phyloP scores from a whole-genome alignment of 2,113 vertebrate species.

The Burhinus oedicnemus region DNA sequence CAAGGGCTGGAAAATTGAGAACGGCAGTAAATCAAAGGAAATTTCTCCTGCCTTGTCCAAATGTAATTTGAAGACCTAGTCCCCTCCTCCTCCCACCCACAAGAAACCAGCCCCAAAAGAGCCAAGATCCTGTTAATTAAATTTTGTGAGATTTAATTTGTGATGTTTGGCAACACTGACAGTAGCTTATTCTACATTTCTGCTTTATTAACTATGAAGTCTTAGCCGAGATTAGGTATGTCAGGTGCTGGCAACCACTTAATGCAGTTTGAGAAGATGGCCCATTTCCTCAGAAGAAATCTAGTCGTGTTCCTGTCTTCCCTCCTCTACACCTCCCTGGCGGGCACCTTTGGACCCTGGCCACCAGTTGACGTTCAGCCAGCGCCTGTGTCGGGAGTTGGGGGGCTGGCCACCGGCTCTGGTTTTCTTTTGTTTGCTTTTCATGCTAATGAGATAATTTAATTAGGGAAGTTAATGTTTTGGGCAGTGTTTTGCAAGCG shows the following conservation, averaged over 20 bases:
- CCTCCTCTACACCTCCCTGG: not conserved
- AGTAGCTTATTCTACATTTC: constrained; percentile 53
- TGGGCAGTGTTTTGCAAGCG: constrained; percentile 34
- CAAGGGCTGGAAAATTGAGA: not conserved
- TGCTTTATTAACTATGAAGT: constrained; percentile 57
- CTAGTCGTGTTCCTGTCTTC: not conserved
- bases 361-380: not conserved
- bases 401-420: not conserved
- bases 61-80: not conserved
- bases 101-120: not conserved
- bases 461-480: constrained; percentile 55
- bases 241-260: constrained; percentile 56
- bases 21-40: not conserved
- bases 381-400: accelerated
- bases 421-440: constrained; percentile 39
- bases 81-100: not conserved
- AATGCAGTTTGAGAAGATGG: not conserved
- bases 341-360: not conserved
- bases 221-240: constrained; percentile 47
- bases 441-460: constrained; percentile 62
- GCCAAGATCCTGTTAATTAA: constrained; percentile 41
- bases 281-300: not conserved
- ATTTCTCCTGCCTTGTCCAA: not conserved
- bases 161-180: constrained; percentile 35
- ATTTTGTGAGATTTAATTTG: constrained; percentile 39